Base-by-base conservation (phyloP, 2,797 vertebrate genomes). In the Lepus oiostolus region DNA sequence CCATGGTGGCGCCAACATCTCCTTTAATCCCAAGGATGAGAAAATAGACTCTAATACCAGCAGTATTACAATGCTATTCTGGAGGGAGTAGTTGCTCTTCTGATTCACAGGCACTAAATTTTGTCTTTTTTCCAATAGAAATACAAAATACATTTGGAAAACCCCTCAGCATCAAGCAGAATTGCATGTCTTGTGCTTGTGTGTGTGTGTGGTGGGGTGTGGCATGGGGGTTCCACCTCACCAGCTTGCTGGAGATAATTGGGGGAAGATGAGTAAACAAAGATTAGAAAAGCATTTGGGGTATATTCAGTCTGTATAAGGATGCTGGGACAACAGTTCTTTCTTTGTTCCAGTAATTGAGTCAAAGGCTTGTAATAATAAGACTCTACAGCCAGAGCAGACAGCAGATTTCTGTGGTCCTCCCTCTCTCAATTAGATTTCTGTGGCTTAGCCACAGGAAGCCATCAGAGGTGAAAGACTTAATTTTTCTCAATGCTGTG, bases 401-500 rank as follows among this genome's bases (percentile, higher is more conserved):
- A 82, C 19, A 89, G 93, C 70, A 94, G 92, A 95, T 93, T 87
- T 97, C 95, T 97, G 72, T 82, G 97, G 95, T 97, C 68, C 95
- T 74, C 93, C 94, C 96, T 98, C 82, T 93, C 96, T 97, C 13
- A 97, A 97, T 98, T 97, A 98, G 93, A 95, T 21, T 47, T 96
- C 93, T 97, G 93, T 97, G 96, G 95, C 70, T 94, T 83, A 96
- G 62, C 93, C 94, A 77, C 81, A 80, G 88, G 84, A 97, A 97
- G 79, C 93, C 75, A 71, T 84, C 93, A 93, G 88, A 97, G 17
- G 76, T 90, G 96, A 96, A 96, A 97, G 95, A 90, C 95, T 97
- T 97, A 88, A 83, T 98, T 97, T 96, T 97, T 90, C 97, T 97
- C 85, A 92, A 63, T 90, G 77, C 54, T 74, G 13, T 90, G 82